Conservation (phyloP, 2,797 vertebrate species). For the Myripristis jacobus region DNA sequence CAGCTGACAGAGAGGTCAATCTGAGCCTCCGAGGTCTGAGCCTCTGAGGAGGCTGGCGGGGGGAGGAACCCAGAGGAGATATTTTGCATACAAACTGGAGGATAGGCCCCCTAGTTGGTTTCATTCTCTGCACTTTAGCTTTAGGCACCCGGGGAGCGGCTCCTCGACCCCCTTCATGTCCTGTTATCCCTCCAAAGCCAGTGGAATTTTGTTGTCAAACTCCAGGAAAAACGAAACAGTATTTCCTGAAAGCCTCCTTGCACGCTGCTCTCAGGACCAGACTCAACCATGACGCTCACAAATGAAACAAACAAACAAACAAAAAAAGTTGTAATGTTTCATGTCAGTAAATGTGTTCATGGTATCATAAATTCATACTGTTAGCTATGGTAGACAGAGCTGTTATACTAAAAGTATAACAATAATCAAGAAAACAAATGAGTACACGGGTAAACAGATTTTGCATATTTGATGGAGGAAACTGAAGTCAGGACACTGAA, state of each 20-base stretch:
- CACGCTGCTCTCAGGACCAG: conserved; percentile 29
- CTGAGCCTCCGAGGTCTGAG: conserved; percentile 36
- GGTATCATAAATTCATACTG: not conserved
- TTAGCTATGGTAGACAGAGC: not conserved
- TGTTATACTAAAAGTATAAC: too few species aligned
- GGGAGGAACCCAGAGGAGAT: conserved; percentile 33
- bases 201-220: conserved; percentile 63
- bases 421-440: too few species aligned
- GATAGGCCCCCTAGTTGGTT: conserved; percentile 26
- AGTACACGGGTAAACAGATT: too few species aligned
- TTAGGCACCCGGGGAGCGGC: conserved; percentile 53
- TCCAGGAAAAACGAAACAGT: not conserved
- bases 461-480: too few species aligned
- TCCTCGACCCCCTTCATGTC: conserved; percentile 41
- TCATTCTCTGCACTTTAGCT: conserved; percentile 52
- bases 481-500: too few species aligned
- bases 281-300: conserved; percentile 2
- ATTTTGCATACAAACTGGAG: conserved; percentile 68
- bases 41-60: conserved; percentile 13
- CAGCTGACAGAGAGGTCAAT: conserved; percentile 53
- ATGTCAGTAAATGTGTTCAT: conserved; percentile 1
- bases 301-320: too few species aligned
- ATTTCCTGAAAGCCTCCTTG: conserved; percentile 18
- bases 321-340: too few species aligned
- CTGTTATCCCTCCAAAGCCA: conserved; percentile 59